These are phyloP conservation scores for Scaptomyza reducta DNA, from an alignment of 2,888 invertebrate genomes.

Conservation along the genomic window DNA sequence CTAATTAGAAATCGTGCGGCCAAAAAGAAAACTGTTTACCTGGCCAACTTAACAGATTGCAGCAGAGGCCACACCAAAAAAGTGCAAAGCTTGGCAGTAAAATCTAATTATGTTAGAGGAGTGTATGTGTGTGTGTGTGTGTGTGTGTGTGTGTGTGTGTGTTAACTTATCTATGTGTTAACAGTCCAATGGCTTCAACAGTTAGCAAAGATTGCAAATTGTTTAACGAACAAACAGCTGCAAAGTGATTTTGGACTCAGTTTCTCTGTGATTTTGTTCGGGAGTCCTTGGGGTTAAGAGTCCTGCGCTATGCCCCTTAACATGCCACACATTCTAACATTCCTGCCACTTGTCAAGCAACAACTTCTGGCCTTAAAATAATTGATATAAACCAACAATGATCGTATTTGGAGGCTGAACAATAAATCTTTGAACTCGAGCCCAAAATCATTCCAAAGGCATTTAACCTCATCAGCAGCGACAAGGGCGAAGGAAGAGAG, in stretches of 20 bases:
- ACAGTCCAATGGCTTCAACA: constrained; percentile 47
- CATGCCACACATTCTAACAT: constrained; percentile 4
- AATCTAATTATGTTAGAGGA: constrained; percentile 61
- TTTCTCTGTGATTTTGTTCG: no score
- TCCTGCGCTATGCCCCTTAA: constrained; percentile 8
- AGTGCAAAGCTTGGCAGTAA: constrained; percentile 60
- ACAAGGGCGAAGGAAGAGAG: not conserved
- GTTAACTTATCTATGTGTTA: constrained; percentile 54
- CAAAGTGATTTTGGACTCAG: not conserved
- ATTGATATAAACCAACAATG: constrained; percentile 67
- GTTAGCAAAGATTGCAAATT: constrained; percentile 5
- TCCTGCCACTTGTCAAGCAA: constrained; percentile 59
- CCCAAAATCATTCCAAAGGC: constrained; percentile 49
- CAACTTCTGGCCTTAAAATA: constrained; percentile 25
- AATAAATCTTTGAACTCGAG: constrained; percentile 59
- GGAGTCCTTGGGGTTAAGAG: constrained; percentile 10
- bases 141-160: constrained; percentile 2
- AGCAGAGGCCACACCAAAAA: constrained; percentile 32
- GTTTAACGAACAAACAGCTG: not conserved
- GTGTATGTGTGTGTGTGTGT: no score
- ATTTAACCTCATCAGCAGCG: constrained; percentile 58
- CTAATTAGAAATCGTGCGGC: constrained; percentile 66
- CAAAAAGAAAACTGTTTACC: constrained; percentile 62
- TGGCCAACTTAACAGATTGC: constrained; percentile 20
- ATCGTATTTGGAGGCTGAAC: constrained; percentile 52